Base-by-base conservation (phyloP, 2,888 invertebrate genomes). In the Nymphalis polychloros region DNA sequence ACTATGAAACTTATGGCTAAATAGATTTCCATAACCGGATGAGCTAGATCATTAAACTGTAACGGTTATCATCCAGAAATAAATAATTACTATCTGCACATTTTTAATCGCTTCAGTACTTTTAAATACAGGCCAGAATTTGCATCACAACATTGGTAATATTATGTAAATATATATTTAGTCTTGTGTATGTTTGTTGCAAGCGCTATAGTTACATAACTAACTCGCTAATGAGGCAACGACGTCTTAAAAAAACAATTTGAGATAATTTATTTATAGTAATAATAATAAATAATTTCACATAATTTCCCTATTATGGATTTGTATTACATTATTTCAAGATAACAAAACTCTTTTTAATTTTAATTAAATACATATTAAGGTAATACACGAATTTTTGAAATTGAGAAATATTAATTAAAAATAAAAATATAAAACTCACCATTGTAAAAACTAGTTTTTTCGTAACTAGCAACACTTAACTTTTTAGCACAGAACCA, bases 401-500 rank as follows among this genome's bases (percentile, higher is more conserved):
- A 13, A 41, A 41, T 4, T 13, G 16, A 27, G 23, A 27, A 16
- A 8, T 35, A 52, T 48, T 53, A 13, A 53, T 27, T 31, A 35
- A 60, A 57, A 50, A 17, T 49, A 27, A 19, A 17, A 13, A 46
- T 50, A 13, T 41, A 49, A 19, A 46, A 65, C 67, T 67, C 17
- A 70, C 70, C 70, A 70, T 70, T 17, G 35, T 68, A 50, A 52
- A 47, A 59, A 31, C 7, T 49, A 52, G 10, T 53, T 35, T 41
- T 23, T 55, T 49, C 50, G 13, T 35, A 61, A 62, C 55, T 68
- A 68, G 63, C 62, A 70, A 70, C 73, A 73, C 72, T 70, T 20
- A 62, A 61, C 65, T 67, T 66, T 23, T 63, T 49, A 65, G 46
- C 59, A 63, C 57, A 67, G 63, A 64, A 64, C 61, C 27, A 60